These are phyloP conservation scores for Euleptes europaea DNA, from an alignment of 2,113 vertebrate species.

Conservation along the genomic window DNA sequence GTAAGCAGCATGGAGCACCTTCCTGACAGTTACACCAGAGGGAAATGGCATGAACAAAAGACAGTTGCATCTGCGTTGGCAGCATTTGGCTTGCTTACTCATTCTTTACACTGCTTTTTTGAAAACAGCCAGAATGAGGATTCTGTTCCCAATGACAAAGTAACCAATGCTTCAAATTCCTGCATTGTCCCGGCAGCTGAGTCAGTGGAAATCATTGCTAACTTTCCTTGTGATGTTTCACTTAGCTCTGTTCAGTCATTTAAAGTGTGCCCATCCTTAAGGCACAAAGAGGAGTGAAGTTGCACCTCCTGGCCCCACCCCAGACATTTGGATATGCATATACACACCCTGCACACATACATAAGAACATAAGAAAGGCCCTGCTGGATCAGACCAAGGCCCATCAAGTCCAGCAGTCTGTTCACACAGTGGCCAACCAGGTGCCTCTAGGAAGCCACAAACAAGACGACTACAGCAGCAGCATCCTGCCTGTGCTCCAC, in stretches of 20 bases:
- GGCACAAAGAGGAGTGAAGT: not conserved
- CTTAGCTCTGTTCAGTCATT: not conserved
- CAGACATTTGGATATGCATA: too few relatives aligned
- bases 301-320: too few relatives aligned
- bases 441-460: too few relatives aligned
- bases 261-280: not conserved
- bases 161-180: not conserved
- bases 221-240: not conserved
- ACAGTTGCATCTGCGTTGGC: conserved; percentile 54
- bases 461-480: too few relatives aligned
- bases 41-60: conserved; percentile 20
- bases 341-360: too few relatives aligned
- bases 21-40: conserved; percentile 50
- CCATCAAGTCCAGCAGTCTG: too few relatives aligned
- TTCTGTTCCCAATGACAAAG: conserved; percentile 16
- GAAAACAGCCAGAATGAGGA: conserved; percentile 19
- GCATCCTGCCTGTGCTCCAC: too few relatives aligned
- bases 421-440: too few relatives aligned
- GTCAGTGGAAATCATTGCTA: not conserved
- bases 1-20: conserved; percentile 8
- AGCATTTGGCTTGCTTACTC: conserved; percentile 42
- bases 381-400: too few relatives aligned
- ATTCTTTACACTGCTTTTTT: conserved; percentile 45
- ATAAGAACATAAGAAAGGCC: too few relatives aligned
- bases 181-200: not conserved